These are phyloP conservation scores for Umimayanthus chanpuru DNA, from an alignment of 92 coral and sea anemone species.

Conservation along the genomic window DNA sequence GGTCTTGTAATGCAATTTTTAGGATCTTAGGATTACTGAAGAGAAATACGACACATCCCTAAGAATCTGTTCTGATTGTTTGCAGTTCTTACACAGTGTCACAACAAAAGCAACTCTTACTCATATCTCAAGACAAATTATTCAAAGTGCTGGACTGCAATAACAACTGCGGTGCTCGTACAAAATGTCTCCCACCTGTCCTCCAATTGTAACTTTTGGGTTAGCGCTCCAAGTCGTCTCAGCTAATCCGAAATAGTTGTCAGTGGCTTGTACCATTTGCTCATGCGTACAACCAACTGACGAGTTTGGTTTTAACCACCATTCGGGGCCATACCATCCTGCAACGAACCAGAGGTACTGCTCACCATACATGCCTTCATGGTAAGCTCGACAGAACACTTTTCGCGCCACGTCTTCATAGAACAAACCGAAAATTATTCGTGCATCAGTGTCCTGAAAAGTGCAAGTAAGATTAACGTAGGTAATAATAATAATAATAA, in stretches of 20 bases:
- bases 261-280: slow-evolving; percentile 13
- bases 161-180: too few species aligned
- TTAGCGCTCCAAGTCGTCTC: slow-evolving; percentile 23
- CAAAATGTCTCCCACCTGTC: not conserved
- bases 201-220: not conserved
- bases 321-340: slow-evolving; percentile 54
- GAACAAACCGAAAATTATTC: slow-evolving; percentile 67
- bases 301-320: slow-evolving; percentile 45
- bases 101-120: too few species aligned
- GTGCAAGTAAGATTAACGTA: too few species aligned
- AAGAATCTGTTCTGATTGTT: too few species aligned
- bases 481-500: too few species aligned
- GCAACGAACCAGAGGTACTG: slow-evolving; percentile 58
- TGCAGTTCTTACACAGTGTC: too few species aligned
- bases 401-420: slow-evolving; percentile 58
- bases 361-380: slow-evolving; percentile 55
- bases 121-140: too few species aligned
- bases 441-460: slow-evolving; percentile 50
- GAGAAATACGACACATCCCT: too few species aligned
- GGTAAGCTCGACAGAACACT: slow-evolving; percentile 65
- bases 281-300: slow-evolving; percentile 22
- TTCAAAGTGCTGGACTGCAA: too few species aligned
- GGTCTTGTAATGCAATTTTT: too few species aligned
- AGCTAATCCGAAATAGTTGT: not conserved
- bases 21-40: too few species aligned